A percentile compares a stretch with the other conserved stretches of the same genome.
Conservation (phyloP, 2,797 vertebrate species). For the Paguma larvata region DNA sequence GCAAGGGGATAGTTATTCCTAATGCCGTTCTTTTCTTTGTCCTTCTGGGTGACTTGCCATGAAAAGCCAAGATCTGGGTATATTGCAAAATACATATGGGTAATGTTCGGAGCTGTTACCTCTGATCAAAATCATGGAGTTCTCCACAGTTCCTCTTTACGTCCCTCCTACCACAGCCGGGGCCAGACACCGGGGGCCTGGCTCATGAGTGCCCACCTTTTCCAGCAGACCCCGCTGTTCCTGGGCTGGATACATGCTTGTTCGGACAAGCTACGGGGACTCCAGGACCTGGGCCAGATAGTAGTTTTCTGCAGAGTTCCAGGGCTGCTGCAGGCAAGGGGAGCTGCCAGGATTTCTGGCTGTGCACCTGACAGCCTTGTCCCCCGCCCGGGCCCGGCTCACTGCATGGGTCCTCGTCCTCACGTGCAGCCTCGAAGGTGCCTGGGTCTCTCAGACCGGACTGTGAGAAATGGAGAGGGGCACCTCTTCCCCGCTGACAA, state of each 20-base stretch:
- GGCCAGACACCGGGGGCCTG: neutral
- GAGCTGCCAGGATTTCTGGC: neutral
- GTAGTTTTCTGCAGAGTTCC: neutral
- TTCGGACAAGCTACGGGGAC: neutral
- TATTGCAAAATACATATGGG: neutral
- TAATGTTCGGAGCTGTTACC: neutral
- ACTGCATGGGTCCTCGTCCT: neutral
- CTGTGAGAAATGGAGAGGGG: neutral
- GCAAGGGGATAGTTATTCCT: neutral
- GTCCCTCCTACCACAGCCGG: neutral
- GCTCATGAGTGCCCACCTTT: neutral
- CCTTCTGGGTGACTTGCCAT: neutral
- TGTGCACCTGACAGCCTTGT: neutral
- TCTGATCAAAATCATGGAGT: neutral
- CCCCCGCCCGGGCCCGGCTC: neutral
- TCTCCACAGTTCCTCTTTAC: neutral
- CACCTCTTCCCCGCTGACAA: neutral
- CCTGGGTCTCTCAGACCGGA: neutral
- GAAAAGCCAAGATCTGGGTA: constrained; percentile 19
- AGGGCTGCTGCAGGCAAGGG: neutral
- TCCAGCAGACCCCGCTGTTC: neutral
- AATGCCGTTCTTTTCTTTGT: neutral
- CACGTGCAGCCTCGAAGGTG: neutral
- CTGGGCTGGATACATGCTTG: neutral
- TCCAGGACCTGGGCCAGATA: neutral